A percentile compares a stretch with the other conserved stretches of the same genome.
These are phyloP conservation scores for Acrocyrtus sp. DNA, from an alignment of 2,888 invertebrate genomes.

Conservation along the genomic window DNA sequence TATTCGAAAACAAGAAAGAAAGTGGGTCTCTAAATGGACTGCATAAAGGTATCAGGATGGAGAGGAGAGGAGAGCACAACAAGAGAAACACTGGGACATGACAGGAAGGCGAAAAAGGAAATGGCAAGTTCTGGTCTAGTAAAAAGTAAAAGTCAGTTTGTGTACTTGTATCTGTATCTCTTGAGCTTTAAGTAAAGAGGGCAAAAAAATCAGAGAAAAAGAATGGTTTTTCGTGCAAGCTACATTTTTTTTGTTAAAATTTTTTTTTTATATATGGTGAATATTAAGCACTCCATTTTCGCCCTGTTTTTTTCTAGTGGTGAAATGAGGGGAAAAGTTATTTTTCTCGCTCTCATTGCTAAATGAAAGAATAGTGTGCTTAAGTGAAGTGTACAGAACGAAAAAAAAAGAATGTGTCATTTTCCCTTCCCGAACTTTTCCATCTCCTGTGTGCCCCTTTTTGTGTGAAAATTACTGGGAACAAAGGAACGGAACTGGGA, in stretches of 20 bases:
- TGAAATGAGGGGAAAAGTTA: not conserved
- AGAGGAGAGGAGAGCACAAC: too few species aligned
- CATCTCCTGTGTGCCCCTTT: not conserved
- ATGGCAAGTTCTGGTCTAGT: constrained; percentile 46
- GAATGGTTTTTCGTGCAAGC: constrained; percentile 14
- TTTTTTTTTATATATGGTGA: constrained; percentile 25
- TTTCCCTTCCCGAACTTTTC: not conserved
- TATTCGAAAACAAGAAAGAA: not conserved
- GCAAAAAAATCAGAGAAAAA: constrained; percentile 6
- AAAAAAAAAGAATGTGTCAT: not conserved
- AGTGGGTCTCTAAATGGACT: not conserved
- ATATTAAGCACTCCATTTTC: not conserved
- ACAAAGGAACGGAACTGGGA: too few species aligned
- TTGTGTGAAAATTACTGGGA: too few species aligned
- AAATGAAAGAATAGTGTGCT: not conserved
- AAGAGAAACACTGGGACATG: too few species aligned
- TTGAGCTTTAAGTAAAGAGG: constrained; percentile 12
- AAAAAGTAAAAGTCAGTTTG: constrained; percentile 17
- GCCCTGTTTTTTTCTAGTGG: not conserved
- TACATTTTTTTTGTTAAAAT: constrained; percentile 20
- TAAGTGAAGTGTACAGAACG: not conserved
- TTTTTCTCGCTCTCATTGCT: not conserved
- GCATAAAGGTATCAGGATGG: too few species aligned
- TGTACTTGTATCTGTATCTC: not conserved
- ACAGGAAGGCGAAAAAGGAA: constrained; percentile 43